Evolutionary conservation across 2,888 invertebrate species (phyloP).

Genomic region (Adela reaumurella): DNA sequence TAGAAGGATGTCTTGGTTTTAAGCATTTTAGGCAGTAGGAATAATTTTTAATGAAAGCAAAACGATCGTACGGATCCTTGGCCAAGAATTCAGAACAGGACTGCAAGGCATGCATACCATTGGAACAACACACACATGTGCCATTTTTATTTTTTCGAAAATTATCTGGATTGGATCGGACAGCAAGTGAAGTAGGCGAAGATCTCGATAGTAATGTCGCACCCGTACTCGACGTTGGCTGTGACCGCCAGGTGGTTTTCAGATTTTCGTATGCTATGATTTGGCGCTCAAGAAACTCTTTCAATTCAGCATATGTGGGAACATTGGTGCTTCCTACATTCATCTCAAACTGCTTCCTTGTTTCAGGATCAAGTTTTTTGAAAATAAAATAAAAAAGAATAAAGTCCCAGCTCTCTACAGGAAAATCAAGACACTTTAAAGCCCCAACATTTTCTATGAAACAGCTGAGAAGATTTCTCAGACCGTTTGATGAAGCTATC

Average conservation of each 20-base stretch:
- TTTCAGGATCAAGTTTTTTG: not conserved
- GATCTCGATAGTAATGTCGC: not conserved
- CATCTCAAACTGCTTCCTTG: not conserved
- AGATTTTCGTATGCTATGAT: not conserved
- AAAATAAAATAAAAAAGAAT: not conserved
- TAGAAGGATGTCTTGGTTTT: not conserved
- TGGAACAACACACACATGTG: not conserved
- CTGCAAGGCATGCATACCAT: not conserved
- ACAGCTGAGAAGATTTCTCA: not conserved
- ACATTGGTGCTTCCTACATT: not conserved
- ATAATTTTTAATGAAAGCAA: not conserved
- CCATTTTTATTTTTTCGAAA: not conserved
- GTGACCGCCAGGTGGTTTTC: not conserved
- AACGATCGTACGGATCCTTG: not conserved
- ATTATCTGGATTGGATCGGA: not conserved
- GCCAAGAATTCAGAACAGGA: not conserved
- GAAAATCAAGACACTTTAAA: not conserved
- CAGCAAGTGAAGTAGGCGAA: not conserved
- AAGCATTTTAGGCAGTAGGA: not conserved
- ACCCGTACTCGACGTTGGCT: not conserved
- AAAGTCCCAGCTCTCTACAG: not conserved
- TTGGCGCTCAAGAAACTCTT: not conserved
- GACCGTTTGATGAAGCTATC: not conserved
- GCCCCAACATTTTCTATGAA: not conserved
- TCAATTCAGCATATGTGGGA: not conserved